Conservation (phyloP, 2,797 vertebrate genomes). For the Sandelia bainsii region DNA sequence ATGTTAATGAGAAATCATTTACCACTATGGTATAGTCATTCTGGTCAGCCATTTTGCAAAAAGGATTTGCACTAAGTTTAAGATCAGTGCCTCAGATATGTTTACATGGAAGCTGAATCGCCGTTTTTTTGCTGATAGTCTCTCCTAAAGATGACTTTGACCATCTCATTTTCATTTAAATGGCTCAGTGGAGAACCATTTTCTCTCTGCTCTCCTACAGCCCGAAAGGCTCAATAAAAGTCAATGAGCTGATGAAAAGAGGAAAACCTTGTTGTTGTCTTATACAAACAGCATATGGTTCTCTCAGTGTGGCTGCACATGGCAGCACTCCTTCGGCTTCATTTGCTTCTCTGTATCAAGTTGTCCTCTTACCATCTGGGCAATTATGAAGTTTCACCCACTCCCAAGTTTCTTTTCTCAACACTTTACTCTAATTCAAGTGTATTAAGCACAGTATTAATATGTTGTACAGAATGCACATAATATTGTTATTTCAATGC, state of each 20-base stretch:
- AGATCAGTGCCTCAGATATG: conserved; percentile 57
- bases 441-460: neutral
- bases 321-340: conserved; percentile 62
- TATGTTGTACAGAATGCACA: neutral
- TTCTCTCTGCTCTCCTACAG: conserved; percentile 71
- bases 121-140: conserved; percentile 64
- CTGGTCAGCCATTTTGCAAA: conserved; percentile 55
- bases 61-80: conserved; percentile 46
- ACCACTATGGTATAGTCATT: conserved; percentile 33
- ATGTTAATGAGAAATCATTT: conserved; percentile 61
- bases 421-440: conserved; percentile 32
- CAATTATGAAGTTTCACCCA: conserved; percentile 68
- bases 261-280: conserved; percentile 68
- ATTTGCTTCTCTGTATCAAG: conserved; percentile 60
- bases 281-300: conserved; percentile 78
- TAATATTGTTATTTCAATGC: neutral
- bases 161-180: conserved; percentile 84
- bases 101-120: conserved; percentile 46
- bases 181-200: conserved; percentile 77
- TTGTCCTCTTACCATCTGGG: conserved; percentile 77
- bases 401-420: conserved; percentile 62
- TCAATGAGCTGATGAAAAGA: conserved; percentile 81
- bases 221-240: conserved; percentile 83
- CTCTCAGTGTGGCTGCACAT: conserved; percentile 63
- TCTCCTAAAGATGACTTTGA: conserved; percentile 78